Evolutionary conservation across 2,113 vertebrate genomes (phyloP), one percentile per base, ranked within the genome.

Genomic region (Sapajus apella): DNA sequence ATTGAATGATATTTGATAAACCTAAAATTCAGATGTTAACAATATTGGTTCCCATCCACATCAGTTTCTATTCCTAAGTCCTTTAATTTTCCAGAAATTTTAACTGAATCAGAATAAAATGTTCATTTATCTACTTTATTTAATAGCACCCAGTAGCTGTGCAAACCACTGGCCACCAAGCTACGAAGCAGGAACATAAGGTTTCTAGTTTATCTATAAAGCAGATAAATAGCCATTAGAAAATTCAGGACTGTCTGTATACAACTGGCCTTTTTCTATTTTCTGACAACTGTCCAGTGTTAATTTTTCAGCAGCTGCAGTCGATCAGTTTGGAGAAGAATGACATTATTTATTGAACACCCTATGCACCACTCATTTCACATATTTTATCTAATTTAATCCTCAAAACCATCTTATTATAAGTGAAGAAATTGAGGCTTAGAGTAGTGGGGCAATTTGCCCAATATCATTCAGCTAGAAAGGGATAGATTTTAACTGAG

Each of bases 131-230:
- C 30, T 13, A 68, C 32, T 73, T 94, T 90, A 75, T 66, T 77
- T 47, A 68, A n/a, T 82, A 56, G 30, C 70, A 77, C 10, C 3
- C 11, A 87, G 30, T 32, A 66, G 43, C 35, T 68, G 35, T 35
- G 12, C 6, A 88, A 72, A 89, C n/a, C 27, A 76, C 1, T 92
- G 43, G 90, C 45, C 70, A 82, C 20, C n/a, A 55, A 85, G 64
- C 13, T 77, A 70, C 4, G 87, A 94, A 91, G 52, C 72, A 90
- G n/a, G 58, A 91, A 9, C 11, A 66, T 16, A 79, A 23, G 18
- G 37, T 73, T 76, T 55, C n/a, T 86, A 79, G 88, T 84, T 94
- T 73, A 87, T 87, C 85, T 95, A 87, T 61, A 76, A 95, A 83
- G 43, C 70, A 92, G 92, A 93, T 86, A 91, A 95, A 80, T 25